Percentiles rank a stretch among this genome's conserved stretches.
phyloP scores from a whole-genome alignment of 2,797 vertebrate genomes.

The Acanthurus lineatus region DNA sequence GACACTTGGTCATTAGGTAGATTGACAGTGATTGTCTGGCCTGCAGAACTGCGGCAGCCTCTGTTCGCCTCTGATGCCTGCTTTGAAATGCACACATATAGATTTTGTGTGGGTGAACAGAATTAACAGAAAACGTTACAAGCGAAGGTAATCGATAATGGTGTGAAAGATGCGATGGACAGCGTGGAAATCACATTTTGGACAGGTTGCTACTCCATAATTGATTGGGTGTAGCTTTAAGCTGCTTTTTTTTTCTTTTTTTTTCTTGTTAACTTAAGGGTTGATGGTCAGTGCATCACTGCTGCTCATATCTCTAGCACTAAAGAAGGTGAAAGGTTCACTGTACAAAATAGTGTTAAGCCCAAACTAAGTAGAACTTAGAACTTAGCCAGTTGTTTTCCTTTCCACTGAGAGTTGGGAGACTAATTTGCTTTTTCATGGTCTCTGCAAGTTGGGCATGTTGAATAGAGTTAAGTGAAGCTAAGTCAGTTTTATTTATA shows the following conservation, averaged over 20 bases:
- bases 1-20: conserved; percentile 85
- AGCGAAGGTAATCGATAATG: conserved; percentile 81
- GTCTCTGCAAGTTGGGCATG: conserved; percentile 7
- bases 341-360: conserved; percentile 14
- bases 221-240: conserved; percentile 77
- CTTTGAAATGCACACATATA: conserved; percentile 84
- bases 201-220: conserved; percentile 82
- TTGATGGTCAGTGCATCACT: conserved; percentile 40
- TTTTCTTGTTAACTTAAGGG: conserved; percentile 35
- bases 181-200: conserved; percentile 84
- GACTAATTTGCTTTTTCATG: conserved; percentile 26
- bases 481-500: too few species aligned
- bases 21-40: conserved; percentile 85
- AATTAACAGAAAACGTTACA: conserved; percentile 87
- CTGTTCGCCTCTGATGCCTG: conserved; percentile 70
- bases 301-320: conserved; percentile 16
- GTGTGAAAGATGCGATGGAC: conserved; percentile 82
- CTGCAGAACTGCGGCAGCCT: conserved; percentile 76
- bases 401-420: not conserved
- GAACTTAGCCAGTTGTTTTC: conserved; percentile 11
- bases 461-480: not conserved
- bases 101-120: conserved; percentile 85
- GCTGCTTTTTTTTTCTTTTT: conserved; percentile 41
- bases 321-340: conserved; percentile 33
- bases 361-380: conserved; percentile 6